Evolutionary conservation across 2,888 invertebrate species (phyloP), one percentile per base, ranked within the genome.

Genomic region (Rhagium mordax): DNA sequence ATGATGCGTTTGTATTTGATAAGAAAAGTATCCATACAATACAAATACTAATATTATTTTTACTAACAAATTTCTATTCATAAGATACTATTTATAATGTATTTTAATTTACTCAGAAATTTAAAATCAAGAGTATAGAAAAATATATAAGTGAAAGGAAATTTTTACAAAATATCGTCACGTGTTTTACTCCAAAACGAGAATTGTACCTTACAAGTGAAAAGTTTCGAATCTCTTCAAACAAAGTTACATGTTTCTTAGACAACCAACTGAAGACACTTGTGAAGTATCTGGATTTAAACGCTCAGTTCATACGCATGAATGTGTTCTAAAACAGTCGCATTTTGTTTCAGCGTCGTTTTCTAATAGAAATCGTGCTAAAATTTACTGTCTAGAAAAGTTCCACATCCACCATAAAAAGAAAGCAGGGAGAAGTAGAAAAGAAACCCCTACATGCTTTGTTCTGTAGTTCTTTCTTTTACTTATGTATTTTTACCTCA

Each of bases 301-400:
- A 65, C 73, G 71, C 62, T 74, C 66, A 68, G 61, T 62, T 74
- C 66, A 66, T 65, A 75, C 71, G 75, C 75, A 75, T 75, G 75
- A 74, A 55, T 74, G 66, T 68, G 61, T 72, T 27, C 48, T 53
- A 72, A 72, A 74, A 71, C 3, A 61, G 48, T 64, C 70, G 65
- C 70, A 71, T 29, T 53, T 64, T 60, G 65, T 70, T 70, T 60
- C 62, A 33, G 47, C 55, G 21, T 18, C 47, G 64, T 64, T 55
- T 51, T 60, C 73, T 76, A 75, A 71, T 74, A 74, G 72, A 75
- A 76, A 74, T 74, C 73, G 74, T 69, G 76, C 74, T 71, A 67
- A 76, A 78, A 79, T 77, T 77, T 74, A 76, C 70, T 72, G 65
- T 72, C 60, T 68, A 47, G 69, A 60, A 71, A 73, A 72, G 70